Percentiles rank a stretch among this genome's conserved stretches.
phyloP scores from a whole-genome alignment of 2,113 vertebrate species.

The Aspidoscelis tigris region DNA sequence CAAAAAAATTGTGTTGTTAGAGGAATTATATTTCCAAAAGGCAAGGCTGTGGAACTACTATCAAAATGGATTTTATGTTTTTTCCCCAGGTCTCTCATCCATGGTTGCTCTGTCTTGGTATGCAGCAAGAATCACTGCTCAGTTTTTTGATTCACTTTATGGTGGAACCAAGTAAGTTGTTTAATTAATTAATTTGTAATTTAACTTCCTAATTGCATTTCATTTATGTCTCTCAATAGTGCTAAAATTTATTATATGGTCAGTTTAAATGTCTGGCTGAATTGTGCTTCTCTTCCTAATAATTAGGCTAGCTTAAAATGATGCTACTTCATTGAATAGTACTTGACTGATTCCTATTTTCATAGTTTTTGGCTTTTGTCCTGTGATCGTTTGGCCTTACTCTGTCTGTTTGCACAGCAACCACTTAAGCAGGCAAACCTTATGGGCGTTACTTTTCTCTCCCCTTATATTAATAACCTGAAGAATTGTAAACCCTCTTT shows the following conservation, averaged over 20 bases:
- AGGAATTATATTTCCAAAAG: not conserved
- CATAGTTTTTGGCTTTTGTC: not conserved
- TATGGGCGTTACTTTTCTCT: too few relatives aligned
- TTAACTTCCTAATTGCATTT: not conserved
- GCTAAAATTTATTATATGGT: not conserved
- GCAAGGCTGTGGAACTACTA: not conserved
- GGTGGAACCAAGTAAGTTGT: constrained; percentile 73
- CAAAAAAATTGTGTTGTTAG: too few relatives aligned
- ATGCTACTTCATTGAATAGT: not conserved
- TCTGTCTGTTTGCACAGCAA: not conserved
- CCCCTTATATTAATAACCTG: not conserved
- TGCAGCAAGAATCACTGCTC: constrained; percentile 66
- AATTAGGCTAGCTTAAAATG: not conserved
- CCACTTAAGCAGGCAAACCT: not conserved
- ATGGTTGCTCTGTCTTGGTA: constrained; percentile 77
- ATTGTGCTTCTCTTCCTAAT: not conserved
- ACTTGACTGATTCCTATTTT: not conserved
- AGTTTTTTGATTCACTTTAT: constrained; percentile 67
- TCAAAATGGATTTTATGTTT: constrained; percentile 16
- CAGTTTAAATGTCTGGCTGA: not conserved
- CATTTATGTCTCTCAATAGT: not conserved
- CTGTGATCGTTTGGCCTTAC: too few relatives aligned
- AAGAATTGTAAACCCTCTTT: not conserved
- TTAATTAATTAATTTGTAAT: not conserved
- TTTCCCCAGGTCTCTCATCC: constrained; percentile 69